These are phyloP conservation scores for Selenia dentaria DNA, from an alignment of 2,888 invertebrate species.

Conservation along the genomic window DNA sequence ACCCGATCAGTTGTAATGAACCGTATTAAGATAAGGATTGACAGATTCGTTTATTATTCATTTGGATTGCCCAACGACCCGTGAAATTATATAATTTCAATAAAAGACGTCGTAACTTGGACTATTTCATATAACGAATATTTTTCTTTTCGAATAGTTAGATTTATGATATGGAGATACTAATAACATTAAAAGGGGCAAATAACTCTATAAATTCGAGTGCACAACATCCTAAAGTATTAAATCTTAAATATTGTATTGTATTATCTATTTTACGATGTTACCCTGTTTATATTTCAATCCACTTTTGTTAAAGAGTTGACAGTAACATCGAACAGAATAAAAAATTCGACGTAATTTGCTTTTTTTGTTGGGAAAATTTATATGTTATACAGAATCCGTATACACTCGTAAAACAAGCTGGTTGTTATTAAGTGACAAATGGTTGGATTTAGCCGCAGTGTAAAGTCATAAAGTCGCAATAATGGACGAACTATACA, in stretches of 20 bases:
- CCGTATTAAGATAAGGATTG: slow-evolving; percentile 50
- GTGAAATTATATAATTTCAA: slow-evolving; percentile 18
- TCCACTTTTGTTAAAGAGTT: slow-evolving; percentile 57
- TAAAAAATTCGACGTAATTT: slow-evolving; percentile 66
- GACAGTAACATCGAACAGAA: slow-evolving; percentile 61
- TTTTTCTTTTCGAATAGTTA: no score
- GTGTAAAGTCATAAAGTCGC: slow-evolving; percentile 62
- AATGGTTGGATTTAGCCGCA: slow-evolving; percentile 63
- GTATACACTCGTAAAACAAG: slow-evolving; percentile 63
- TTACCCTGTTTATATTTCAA: slow-evolving; percentile 52
- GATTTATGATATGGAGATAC: slow-evolving; percentile 14
- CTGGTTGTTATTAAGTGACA: slow-evolving; percentile 72
- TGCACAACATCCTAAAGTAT: slow-evolving; percentile 48
- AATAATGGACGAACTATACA: slow-evolving; percentile 69
- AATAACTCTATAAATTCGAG: slow-evolving; percentile 53
- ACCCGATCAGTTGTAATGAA: slow-evolving; percentile 41
- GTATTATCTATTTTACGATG: slow-evolving; percentile 51
- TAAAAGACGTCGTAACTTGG: slow-evolving; percentile 1
- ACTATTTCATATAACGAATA: slow-evolving; percentile 4
- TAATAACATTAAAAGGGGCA: slow-evolving; percentile 45
- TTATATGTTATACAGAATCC: slow-evolving; percentile 54
- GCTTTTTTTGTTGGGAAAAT: slow-evolving; percentile 63
- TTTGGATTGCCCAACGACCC: slow-evolving; percentile 16
- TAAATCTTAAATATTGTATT: slow-evolving; percentile 53
- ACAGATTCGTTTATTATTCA: slow-evolving; percentile 42